phyloP scores from a whole-genome alignment of 1,140 invertebrate genomes.

The Arion vulgaris region DNA sequence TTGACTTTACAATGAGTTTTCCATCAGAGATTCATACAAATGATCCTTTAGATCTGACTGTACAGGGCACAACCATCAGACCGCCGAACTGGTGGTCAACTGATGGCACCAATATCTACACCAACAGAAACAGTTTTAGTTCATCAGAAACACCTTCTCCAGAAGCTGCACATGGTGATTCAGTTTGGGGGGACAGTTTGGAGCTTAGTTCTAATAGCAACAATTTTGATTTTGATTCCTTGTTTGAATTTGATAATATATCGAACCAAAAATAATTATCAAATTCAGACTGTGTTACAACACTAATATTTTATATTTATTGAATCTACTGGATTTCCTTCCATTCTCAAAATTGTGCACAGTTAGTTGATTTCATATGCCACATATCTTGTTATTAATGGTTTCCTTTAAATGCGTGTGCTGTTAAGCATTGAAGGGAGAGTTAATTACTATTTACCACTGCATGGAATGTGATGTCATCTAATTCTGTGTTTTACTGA shows the following conservation, averaged over 20 bases:
- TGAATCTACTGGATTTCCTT: no score
- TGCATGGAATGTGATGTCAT: no score
- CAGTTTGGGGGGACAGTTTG: constrained; percentile 62
- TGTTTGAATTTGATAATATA: constrained; percentile 67
- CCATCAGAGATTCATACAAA: constrained; percentile 60
- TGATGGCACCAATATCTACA: constrained; percentile 53
- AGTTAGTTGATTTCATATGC: no score
- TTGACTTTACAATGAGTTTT: constrained; percentile 51
- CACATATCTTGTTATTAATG: no score
- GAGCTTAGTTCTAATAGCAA: constrained; percentile 59
- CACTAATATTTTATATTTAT: no score
- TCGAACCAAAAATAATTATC: constrained; percentile 29
- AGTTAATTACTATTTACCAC: no score
- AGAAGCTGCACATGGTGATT: constrained; percentile 49
- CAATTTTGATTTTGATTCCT: constrained; percentile 68
- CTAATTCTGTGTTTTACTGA: no score
- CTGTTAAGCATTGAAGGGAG: no score
- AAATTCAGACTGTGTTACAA: no score
- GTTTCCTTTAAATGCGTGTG: no score
- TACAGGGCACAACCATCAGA: constrained; percentile 65
- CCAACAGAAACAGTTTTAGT: constrained; percentile 49
- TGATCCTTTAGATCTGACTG: constrained; percentile 65
- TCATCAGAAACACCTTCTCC: constrained; percentile 61
- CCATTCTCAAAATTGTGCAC: no score
- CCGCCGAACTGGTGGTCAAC: constrained; percentile 71